Conservation (phyloP, 2,797 vertebrate species). For the Apogon hyalosoma region DNA sequence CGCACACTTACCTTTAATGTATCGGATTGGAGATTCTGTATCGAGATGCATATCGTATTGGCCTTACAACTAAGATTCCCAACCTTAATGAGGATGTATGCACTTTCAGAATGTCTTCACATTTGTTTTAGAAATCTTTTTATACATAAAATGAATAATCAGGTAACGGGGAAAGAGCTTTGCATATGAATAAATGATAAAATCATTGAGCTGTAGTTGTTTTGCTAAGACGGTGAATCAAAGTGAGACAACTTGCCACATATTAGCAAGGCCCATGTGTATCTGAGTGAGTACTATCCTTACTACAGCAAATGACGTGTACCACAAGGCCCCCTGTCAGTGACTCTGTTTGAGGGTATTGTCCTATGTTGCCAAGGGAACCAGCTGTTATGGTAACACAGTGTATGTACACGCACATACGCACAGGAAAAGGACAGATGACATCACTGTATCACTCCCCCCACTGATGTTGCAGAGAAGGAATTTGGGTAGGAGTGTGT, state of each 20-base stretch:
- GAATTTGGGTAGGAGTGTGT: constrained; percentile 55
- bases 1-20: no score
- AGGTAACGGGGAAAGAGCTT: no score
- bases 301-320: constrained; percentile 61
- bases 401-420: constrained; percentile 3
- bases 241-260: not conserved
- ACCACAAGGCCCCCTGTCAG: constrained; percentile 63
- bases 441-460: constrained; percentile 60
- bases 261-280: constrained; percentile 1
- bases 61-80: no score
- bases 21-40: no score
- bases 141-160: no score
- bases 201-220: not conserved
- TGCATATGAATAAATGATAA: no score
- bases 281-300: constrained; percentile 34
- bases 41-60: no score
- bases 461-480: constrained; percentile 45
- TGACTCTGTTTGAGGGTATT: constrained; percentile 75
- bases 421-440: constrained; percentile 62
- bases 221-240: not conserved
- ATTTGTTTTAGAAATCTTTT: no score
- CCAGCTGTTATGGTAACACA: constrained; percentile 74
- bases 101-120: no score
- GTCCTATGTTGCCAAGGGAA: constrained; percentile 78
- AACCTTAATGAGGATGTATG: no score